These are phyloP conservation scores for Pseudomyrmex gracilis DNA, from an alignment of 1,140 invertebrate genomes.

Conservation along the genomic window DNA sequence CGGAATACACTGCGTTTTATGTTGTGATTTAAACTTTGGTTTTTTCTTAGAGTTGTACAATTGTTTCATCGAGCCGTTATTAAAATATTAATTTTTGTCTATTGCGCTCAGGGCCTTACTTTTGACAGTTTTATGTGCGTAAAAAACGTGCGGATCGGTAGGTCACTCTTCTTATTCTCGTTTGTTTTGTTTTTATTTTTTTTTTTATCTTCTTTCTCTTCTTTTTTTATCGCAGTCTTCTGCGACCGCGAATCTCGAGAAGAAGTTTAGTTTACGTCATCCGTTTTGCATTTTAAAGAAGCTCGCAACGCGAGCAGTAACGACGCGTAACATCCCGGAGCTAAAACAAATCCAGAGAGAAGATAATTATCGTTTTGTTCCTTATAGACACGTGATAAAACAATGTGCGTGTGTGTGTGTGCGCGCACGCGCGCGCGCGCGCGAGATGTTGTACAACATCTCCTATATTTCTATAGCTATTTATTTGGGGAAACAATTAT, in stretches of 20 bases:
- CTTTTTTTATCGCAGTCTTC: not conserved
- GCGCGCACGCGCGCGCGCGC: too few species aligned
- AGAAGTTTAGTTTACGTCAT: constrained; percentile 78
- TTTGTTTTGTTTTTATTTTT: constrained; percentile 20
- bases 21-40: too few species aligned
- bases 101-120: too few species aligned
- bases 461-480: not conserved
- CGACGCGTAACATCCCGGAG: constrained; percentile 72
- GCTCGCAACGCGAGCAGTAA: constrained; percentile 75
- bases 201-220: not conserved
- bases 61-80: too few species aligned
- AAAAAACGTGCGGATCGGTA: not conserved
- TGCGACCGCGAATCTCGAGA: constrained; percentile 13
- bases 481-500: not conserved
- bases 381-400: not conserved
- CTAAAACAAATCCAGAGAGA: constrained; percentile 50
- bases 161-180: constrained; percentile 17
- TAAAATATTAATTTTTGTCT: too few species aligned
- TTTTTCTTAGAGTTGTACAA: too few species aligned
- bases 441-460: not conserved
- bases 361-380: constrained; percentile 18
- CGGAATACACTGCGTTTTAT: too few species aligned
- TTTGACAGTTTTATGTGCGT: not conserved
- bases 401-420: not conserved
- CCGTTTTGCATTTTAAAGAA: constrained; percentile 80